Base-by-base conservation (phyloP, 2,797 vertebrate species). In the Mycteria americana region DNA sequence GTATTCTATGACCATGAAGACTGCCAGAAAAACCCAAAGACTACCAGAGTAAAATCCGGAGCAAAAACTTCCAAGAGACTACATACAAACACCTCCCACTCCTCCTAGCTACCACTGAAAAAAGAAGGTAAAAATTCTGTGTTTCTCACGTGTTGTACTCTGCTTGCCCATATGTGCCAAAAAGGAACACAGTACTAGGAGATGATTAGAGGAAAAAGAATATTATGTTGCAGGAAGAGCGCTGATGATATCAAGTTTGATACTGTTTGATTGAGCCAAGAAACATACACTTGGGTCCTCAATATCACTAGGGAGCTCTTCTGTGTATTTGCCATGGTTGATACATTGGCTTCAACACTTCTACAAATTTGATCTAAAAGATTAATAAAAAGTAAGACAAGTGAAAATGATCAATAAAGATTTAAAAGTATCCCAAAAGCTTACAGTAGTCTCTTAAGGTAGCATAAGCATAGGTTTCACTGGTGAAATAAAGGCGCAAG, bases 401-500 rank as follows among this genome's bases (percentile, higher is more conserved):
- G 72, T 41, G 30, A 80, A 87, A 95, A 89, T 59, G 27, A 84
- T 92, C 89, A 83, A 68, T 82, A 85, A 75, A 67, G 68, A 95
- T 86, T 93, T 77, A 10, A 28, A 81, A 92, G 54, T 48, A 88
- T 96, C 92, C 89, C 87, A 73, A 84, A 93, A 93, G 93, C 64
- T 81, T 57, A 70, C 81, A 63, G 35, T 48, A 53, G 54, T 84
- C 92, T 57, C 45, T 50, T 18, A 89, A 68, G 85, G 87, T 83
- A 74, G 27, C 70, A 8, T 45, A 68, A 91, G 48, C 50, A 35
- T 17, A 53, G 57, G 41, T 74, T 94, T 91, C 89, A 79, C 48
- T 33, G 45, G 67, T 65, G 69, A 93, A 93, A 93, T 79, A 79
- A 79, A 94, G 67, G 59, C n/a, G 9, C 33, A 45, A 56, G 50